Conservation (phyloP, 23 tunicate genomes). For the Botrylloides violaceus region DNA sequence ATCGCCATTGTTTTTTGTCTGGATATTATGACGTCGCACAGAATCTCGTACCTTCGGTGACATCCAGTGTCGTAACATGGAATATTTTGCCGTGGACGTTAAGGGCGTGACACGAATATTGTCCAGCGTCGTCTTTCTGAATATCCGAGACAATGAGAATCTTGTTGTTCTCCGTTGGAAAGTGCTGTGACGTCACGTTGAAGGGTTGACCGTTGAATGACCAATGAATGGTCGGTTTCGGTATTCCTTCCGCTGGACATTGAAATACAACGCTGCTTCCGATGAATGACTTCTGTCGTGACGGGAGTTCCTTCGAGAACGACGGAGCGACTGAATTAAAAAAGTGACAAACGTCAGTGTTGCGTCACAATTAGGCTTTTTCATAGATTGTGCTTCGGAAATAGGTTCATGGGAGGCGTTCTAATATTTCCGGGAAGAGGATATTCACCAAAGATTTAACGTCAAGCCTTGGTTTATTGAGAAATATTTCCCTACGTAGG, state of each 20-base stretch:
- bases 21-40: no score
- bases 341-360: neutral
- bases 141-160: slow-evolving; percentile 36
- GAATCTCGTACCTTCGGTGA: neutral
- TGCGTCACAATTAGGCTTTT: no score
- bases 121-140: slow-evolving; percentile 23
- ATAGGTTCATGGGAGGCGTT: no score
- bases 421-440: no score
- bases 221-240: slow-evolving; percentile 46
- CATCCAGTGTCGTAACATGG: neutral
- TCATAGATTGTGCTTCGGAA: no score
- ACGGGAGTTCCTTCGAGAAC: slow-evolving; percentile 26
- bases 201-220: slow-evolving; percentile 22
- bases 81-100: slow-evolving; percentile 34
- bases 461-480: no score
- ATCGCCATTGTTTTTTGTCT: no score
- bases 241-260: slow-evolving; percentile 48
- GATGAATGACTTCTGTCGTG: slow-evolving; percentile 9
- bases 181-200: slow-evolving; percentile 48
- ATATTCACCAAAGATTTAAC: no score
- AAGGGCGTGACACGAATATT: slow-evolving; percentile 36
- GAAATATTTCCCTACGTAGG: no score
- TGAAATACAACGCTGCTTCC: slow-evolving; percentile 46
- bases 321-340: slow-evolving; percentile 36
- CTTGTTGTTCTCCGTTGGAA: slow-evolving; percentile 44